Evolutionary conservation across 1,140 invertebrate genomes (phyloP).

Genomic region (Elymnias hypermnestra): DNA sequence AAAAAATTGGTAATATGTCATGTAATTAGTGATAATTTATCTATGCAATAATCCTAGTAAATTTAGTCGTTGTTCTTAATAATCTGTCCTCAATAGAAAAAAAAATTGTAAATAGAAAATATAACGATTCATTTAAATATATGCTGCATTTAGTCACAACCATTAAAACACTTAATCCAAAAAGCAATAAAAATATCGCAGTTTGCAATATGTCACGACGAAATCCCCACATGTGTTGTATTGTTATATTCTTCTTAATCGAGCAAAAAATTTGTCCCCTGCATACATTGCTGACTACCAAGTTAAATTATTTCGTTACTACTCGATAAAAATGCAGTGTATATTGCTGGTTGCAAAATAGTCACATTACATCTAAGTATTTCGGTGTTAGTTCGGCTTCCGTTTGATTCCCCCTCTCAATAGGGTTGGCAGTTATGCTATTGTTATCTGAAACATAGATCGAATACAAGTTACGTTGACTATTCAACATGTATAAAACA

Average conservation of each 20-base stretch:
- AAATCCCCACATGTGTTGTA: background rate
- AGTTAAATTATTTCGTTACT: background rate
- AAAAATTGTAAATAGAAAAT: too few relatives aligned
- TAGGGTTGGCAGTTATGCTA: background rate
- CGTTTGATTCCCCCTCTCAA: background rate
- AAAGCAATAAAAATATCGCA: constrained; percentile 11
- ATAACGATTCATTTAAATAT: too few relatives aligned
- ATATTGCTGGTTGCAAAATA: constrained; percentile 2
- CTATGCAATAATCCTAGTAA: too few relatives aligned
- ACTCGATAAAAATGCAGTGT: constrained; percentile 6
- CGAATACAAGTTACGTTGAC: too few relatives aligned
- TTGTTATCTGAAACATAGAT: too few relatives aligned
- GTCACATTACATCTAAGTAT: background rate
- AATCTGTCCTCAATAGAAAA: too few relatives aligned
- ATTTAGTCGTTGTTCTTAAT: too few relatives aligned
- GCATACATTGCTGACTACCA: constrained; percentile 8
- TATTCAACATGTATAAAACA: too few relatives aligned
- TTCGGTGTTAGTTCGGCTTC: background rate
- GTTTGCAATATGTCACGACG: constrained; percentile 12
- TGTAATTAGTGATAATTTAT: too few relatives aligned
- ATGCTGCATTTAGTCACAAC: constrained; percentile 1
- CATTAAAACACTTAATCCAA: constrained; percentile 11
- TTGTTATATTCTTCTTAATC: background rate
- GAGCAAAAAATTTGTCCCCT: background rate
- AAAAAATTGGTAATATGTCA: too few relatives aligned